A percentile compares a stretch with the other conserved stretches of the same genome.
phyloP scores from a whole-genome alignment of 1,140 invertebrate species.

The Drosophila melanica region DNA sequence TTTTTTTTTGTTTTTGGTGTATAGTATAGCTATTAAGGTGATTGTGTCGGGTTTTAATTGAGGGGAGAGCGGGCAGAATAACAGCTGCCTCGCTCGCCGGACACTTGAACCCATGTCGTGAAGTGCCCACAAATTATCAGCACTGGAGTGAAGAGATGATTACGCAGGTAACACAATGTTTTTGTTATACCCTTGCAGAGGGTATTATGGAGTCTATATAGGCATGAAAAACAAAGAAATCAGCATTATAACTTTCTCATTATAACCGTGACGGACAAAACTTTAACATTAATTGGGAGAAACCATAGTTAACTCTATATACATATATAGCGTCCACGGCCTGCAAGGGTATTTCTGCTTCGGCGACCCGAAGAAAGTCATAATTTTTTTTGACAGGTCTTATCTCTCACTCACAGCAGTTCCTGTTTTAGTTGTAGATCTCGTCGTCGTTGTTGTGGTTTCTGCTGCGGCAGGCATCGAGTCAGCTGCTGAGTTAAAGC shows the following conservation, averaged over 20 bases:
- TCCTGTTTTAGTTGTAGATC: constrained; percentile 39
- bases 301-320: too few relatives aligned
- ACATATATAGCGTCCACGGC: background rate
- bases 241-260: too few relatives aligned
- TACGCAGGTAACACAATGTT: constrained; percentile 12
- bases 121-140: constrained; percentile 13
- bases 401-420: constrained; percentile 71
- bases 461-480: constrained; percentile 12
- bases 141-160: constrained; percentile 12
- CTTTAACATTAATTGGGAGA: too few relatives aligned
- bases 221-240: too few relatives aligned
- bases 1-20: background rate
- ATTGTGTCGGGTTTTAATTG: constrained; percentile 28
- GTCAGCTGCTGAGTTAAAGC: constrained; percentile 32
- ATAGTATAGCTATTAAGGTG: constrained; percentile 22
- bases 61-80: background rate
- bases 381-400: constrained; percentile 9
- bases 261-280: too few relatives aligned
- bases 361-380: background rate
- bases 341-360: background rate
- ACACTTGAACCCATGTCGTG: constrained; percentile 16
- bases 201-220: too few relatives aligned
- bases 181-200: background rate
- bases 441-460: constrained; percentile 28
- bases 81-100: constrained; percentile 1